Conservation (phyloP, 2,797 vertebrate genomes). For the Tokudaia muenninki region DNA sequence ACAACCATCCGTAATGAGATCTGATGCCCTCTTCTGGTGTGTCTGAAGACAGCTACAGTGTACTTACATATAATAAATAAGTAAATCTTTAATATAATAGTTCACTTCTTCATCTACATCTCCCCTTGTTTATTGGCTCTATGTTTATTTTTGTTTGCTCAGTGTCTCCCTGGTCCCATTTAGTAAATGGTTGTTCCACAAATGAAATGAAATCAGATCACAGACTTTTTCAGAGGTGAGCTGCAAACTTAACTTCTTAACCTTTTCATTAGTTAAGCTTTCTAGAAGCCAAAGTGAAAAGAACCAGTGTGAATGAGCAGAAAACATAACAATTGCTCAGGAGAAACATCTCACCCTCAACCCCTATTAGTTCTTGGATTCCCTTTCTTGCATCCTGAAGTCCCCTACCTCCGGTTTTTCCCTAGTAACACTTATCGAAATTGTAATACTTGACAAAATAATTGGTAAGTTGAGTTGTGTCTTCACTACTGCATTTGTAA, state of each 20-base stretch:
- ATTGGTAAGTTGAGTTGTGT: not conserved
- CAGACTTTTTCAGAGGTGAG: not conserved
- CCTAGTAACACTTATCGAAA: constrained; percentile 2
- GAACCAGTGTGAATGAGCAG: not conserved
- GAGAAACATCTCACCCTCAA: not conserved
- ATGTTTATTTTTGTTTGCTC: not conserved
- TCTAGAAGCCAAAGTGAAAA: constrained; percentile 28
- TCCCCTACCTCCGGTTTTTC: not conserved
- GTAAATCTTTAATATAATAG: too few species aligned
- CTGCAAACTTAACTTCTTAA: constrained; percentile 39
- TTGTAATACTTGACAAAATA: not conserved
- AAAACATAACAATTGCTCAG: not conserved
- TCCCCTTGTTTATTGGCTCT: not conserved
- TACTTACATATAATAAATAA: too few species aligned
- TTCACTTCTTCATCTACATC: not conserved
- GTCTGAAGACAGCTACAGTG: too few species aligned
- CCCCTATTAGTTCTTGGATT: not conserved
- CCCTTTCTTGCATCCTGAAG: not conserved
- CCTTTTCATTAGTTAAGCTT: not conserved
- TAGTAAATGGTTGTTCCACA: constrained; percentile 28
- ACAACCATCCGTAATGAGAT: too few species aligned
- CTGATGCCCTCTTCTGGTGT: too few species aligned
- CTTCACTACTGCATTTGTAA: not conserved
- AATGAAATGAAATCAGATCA: constrained; percentile 45
- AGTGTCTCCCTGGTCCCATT: not conserved